Conservation (phyloP, 1,140 invertebrate species). For the Amphibalanus amphitrite region DNA sequence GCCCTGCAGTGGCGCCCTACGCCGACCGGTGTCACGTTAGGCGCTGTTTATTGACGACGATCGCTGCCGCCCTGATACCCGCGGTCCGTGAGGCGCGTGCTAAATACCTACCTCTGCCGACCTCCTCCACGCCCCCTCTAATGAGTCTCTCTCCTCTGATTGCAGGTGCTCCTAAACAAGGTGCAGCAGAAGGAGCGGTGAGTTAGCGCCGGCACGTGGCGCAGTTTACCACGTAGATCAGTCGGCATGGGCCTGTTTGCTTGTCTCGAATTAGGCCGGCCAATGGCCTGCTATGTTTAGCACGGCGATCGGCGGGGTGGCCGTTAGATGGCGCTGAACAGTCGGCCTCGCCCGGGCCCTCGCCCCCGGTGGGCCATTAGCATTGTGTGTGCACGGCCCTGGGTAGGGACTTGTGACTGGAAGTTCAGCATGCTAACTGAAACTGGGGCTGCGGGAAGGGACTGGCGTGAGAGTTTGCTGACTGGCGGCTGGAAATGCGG, state of each 20-base stretch:
- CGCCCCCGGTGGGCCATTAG: too few relatives aligned
- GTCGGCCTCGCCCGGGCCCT: too few relatives aligned
- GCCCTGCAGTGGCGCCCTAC: too few relatives aligned
- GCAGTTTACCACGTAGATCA: neutral
- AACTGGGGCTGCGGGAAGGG: too few relatives aligned
- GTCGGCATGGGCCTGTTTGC: neutral
- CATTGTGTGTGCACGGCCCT: too few relatives aligned
- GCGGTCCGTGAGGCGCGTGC: neutral
- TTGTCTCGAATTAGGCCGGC: neutral
- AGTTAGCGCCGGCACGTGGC: neutral
- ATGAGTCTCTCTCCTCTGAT: neutral
- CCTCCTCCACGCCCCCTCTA: neutral
- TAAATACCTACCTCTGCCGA: neutral
- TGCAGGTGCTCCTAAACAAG: neutral
- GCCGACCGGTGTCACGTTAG: neutral
- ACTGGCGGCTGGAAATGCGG: too few relatives aligned
- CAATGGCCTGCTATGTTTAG: neutral
- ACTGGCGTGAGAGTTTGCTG: too few relatives aligned
- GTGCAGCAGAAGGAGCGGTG: neutral
- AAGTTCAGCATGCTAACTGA: too few relatives aligned
- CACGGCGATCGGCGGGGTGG: too few relatives aligned
- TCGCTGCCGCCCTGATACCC: neutral
- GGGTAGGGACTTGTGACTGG: too few relatives aligned
- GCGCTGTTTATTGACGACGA: neutral
- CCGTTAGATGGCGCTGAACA: too few relatives aligned